Evolutionary conservation across 1,140 invertebrate genomes (phyloP).

Genomic region (Drosophila jambulina): DNA sequence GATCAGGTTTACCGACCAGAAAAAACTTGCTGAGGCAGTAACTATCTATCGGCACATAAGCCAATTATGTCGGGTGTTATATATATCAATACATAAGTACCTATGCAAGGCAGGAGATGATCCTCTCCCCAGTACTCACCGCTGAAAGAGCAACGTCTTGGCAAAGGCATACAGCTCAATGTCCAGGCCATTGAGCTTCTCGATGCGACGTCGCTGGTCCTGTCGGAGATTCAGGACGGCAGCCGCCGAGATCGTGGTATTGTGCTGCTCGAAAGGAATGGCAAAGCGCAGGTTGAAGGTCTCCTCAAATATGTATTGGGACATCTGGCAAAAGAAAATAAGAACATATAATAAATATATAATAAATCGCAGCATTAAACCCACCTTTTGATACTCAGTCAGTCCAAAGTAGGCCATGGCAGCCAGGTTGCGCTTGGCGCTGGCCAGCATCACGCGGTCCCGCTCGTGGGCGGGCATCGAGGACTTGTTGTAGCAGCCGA

Average conservation of each 20-base stretch:
- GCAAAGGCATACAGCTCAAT: slow-evolving; percentile 97
- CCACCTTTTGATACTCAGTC: slow-evolving; percentile 96
- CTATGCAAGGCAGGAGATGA: neutral
- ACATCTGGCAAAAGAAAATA: slow-evolving; percentile 87
- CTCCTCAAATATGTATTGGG: slow-evolving; percentile 98
- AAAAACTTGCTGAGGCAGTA: slow-evolving; percentile 47
- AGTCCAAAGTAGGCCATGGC: slow-evolving; percentile 99
- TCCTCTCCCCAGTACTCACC: slow-evolving; percentile 74
- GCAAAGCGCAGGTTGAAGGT: slow-evolving; percentile 97
- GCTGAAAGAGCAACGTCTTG: slow-evolving; percentile 93
- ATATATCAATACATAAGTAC: slow-evolving; percentile 15
- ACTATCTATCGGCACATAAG: slow-evolving; percentile 31
- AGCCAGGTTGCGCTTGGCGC: slow-evolving; percentile 97
- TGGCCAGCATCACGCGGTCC: slow-evolving; percentile 94
- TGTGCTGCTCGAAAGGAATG: slow-evolving; percentile 95
- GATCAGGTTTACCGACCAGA: slow-evolving; percentile 58
- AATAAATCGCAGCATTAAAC: neutral
- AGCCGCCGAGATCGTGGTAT: slow-evolving; percentile 93
- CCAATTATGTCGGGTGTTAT: slow-evolving; percentile 43
- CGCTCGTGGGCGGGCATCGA: slow-evolving; percentile 89
- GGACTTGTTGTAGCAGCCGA: slow-evolving; percentile 97
- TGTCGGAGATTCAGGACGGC: slow-evolving; percentile 90
- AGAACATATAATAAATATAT: neutral
- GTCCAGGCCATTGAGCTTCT: slow-evolving; percentile 94
- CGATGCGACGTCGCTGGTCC: slow-evolving; percentile 91